Conservation (phyloP, 2,797 vertebrate species). For the Hipposideros larvatus region DNA sequence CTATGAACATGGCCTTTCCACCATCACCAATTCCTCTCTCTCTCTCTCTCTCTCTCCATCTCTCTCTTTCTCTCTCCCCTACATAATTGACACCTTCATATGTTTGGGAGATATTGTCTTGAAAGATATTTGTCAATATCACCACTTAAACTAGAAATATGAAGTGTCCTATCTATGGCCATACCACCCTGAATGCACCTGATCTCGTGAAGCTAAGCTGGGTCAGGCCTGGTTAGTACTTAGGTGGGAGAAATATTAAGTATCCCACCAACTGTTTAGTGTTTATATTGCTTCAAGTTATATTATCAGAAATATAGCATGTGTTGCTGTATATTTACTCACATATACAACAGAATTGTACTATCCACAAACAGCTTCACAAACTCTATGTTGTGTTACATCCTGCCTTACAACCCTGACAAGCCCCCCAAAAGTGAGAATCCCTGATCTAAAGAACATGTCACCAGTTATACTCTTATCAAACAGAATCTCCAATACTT, state of each 20-base stretch:
- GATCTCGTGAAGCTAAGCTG: too few species aligned
- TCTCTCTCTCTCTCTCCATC: neutral
- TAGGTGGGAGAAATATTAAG: neutral
- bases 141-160: neutral
- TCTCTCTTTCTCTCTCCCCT: neutral
- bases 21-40: neutral
- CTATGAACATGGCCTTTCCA: neutral
- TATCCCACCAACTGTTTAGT: neutral
- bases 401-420: neutral
- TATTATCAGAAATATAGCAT: constrained; percentile 8
- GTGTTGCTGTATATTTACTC: neutral
- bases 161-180: neutral
- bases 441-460: neutral
- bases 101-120: neutral
- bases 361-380: neutral
- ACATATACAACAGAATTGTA: neutral
- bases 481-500: neutral
- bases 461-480: neutral
- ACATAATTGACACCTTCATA: neutral
- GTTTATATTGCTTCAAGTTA: neutral
- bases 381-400: neutral
- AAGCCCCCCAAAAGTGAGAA: neutral
- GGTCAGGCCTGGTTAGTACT: too few species aligned
- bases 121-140: neutral
- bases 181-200: too few species aligned